Evolutionary conservation across 1,140 invertebrate genomes (phyloP), one percentile per base, ranked within the genome.

Genomic region (Mamestra configurata): DNA sequence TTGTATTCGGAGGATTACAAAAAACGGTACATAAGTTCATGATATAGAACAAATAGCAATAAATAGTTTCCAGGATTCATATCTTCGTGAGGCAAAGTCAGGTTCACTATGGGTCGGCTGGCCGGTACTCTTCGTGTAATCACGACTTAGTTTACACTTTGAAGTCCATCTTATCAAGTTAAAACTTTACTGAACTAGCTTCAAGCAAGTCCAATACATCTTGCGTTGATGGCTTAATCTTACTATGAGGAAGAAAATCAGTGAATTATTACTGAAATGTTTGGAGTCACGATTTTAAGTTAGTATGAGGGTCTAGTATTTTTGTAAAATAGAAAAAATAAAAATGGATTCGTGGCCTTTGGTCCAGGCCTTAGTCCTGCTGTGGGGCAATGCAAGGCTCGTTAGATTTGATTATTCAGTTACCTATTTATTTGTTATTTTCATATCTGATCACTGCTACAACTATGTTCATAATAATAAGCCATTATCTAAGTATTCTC

Each of bases 211-310:
- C 20, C 66, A 46, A 70, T 70, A 70, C 37, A 70, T 70, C 40
- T 70, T 70, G 15, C 15, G 22, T 70, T 70, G 66, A 70, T 70
- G 66, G 66, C 40, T 70, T 70, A 70, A 70, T 70, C 66, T 70
- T 22, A 70, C 66, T 66, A 18, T 66, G 66, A 49, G 66, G 66
- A 70, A 70, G 66, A 66, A 66, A 66, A 66, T 70, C 40, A 27
- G 20, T 27, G 66, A 70, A 49, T 46, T 70, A 43, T 46, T 46
- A 27, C 37, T 46, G 18, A 40, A 40, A 66, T 20, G 31, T 40
- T 40, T 66, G 6, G 11, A 22, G 61, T 66, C 61, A 66, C 61
- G 61, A 40, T 66, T 20, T 37, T 22, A 13, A 40, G 35, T 40
- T 22, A 15, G 27, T 11, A 15, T 59, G 24, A 15, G 55, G 31